phyloP scores from a whole-genome alignment of 2,113 vertebrate species.

The Triplophysa dalaica region DNA sequence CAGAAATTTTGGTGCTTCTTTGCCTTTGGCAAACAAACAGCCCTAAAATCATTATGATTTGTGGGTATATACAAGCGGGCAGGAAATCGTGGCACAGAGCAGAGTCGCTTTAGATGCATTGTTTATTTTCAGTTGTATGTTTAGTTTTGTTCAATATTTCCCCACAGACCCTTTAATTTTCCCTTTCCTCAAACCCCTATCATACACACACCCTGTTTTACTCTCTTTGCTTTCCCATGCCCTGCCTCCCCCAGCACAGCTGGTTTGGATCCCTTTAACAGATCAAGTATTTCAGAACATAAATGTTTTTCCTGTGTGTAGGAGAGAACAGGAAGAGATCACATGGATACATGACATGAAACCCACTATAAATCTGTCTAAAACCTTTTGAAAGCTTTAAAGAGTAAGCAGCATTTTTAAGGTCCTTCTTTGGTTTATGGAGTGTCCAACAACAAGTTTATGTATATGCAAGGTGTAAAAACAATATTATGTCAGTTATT shows the following conservation, averaged over 20 bases:
- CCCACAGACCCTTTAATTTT: constrained; percentile 32
- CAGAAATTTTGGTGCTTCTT: not conserved
- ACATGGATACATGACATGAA: not conserved
- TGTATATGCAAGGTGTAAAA: too few relatives aligned
- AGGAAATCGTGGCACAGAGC: not conserved
- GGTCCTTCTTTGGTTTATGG: too few relatives aligned
- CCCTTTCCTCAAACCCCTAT: constrained; percentile 2
- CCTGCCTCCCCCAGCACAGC: constrained; percentile 48
- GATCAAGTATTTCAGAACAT: not conserved
- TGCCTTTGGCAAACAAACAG: constrained; percentile 4
- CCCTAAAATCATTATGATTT: not conserved
- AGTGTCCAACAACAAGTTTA: too few relatives aligned
- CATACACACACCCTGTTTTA: not conserved
- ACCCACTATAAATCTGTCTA: not conserved
- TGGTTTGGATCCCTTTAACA: not conserved
- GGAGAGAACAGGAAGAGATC: not conserved
- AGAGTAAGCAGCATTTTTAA: too few relatives aligned
- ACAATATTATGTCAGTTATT: too few relatives aligned
- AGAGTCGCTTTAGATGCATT: not conserved
- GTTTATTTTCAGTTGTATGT: not conserved
- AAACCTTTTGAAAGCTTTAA: not conserved
- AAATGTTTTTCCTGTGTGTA: not conserved
- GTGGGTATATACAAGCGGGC: constrained; percentile 9
- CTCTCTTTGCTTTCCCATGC: constrained; percentile 44
- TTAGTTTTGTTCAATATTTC: constrained; percentile 46